Conservation (phyloP, 1,140 invertebrate genomes). For the Megalopta genalis region DNA sequence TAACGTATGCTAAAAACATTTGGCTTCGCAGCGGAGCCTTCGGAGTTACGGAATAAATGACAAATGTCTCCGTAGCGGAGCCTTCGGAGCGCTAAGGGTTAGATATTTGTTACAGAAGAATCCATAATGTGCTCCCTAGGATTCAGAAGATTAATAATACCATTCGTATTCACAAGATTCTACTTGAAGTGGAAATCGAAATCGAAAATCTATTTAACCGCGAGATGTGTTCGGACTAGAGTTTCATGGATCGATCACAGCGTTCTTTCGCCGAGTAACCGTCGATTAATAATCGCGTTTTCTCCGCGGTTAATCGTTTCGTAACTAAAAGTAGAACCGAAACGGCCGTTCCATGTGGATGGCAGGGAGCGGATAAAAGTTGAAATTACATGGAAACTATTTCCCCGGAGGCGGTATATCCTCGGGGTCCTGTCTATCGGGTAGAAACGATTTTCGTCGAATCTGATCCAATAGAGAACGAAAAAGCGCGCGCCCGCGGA, state of each 20-base stretch:
- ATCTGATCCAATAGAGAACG: slow-evolving; percentile 27
- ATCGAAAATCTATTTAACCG: too few relatives aligned
- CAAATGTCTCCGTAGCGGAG: too few relatives aligned
- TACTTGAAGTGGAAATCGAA: too few relatives aligned
- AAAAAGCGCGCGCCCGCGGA: slow-evolving; percentile 17
- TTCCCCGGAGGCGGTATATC: slow-evolving; percentile 24
- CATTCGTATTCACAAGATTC: too few relatives aligned
- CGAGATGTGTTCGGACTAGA: too few relatives aligned
- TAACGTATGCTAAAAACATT: too few relatives aligned
- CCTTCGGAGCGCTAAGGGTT: too few relatives aligned
- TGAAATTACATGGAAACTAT: slow-evolving; percentile 49
- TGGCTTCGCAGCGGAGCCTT: too few relatives aligned
- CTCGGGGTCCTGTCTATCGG: slow-evolving; percentile 7
- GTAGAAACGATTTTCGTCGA: slow-evolving; percentile 37
- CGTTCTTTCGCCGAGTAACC: background rate
- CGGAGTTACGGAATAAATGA: too few relatives aligned
- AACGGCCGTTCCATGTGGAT: background rate
- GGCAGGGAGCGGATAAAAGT: background rate
- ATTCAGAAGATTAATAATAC: too few relatives aligned
- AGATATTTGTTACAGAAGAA: too few relatives aligned
- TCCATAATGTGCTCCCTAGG: too few relatives aligned
- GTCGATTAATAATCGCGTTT: background rate
- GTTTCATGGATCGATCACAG: background rate
- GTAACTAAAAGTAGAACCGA: background rate
- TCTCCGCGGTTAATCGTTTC: background rate